These are phyloP conservation scores for Steinernema hermaphroditum DNA, from an alignment of 2,888 invertebrate genomes.

Conservation along the genomic window DNA sequence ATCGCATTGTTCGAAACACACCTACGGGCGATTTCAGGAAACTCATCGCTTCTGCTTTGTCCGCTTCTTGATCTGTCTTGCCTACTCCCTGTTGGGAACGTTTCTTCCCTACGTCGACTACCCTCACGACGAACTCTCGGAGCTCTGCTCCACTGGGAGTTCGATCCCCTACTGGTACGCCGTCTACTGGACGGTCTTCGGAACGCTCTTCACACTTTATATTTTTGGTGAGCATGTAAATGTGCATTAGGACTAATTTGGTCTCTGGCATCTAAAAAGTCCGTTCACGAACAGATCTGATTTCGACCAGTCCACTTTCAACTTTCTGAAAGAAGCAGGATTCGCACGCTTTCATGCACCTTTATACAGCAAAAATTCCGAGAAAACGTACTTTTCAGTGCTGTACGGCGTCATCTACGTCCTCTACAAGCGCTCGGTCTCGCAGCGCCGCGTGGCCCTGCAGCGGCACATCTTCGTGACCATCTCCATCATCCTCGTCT, in stretches of 20 bases:
- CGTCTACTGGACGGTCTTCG: slow-evolving; percentile 23
- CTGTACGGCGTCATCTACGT: slow-evolving; percentile 12
- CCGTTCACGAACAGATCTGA: no score
- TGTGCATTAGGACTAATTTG: no score
- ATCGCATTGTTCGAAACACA: no score
- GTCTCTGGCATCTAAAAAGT: no score
- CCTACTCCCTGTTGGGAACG: neutral
- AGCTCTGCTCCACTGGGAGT: neutral
- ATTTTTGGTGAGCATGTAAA: neutral
- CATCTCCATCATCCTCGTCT: slow-evolving; percentile 17
- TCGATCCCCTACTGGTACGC: slow-evolving; percentile 23
- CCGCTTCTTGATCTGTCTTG: slow-evolving; percentile 20
- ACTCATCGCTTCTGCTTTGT: slow-evolving; percentile 14
- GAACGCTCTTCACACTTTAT: neutral
- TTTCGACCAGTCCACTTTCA: no score
- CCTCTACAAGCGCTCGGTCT: neutral
- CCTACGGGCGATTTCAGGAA: neutral
- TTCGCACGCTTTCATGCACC: no score
- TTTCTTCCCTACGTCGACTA: neutral
- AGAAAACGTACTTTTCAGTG: no score
- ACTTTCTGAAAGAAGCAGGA: no score
- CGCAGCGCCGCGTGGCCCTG: neutral
- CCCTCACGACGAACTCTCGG: neutral
- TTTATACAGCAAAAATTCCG: no score
- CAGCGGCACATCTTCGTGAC: slow-evolving; percentile 20